Percentiles rank a stretch among this genome's conserved stretches.
Evolutionary conservation across 37 sponge, comb jelly and placozoan genomes (phyloP).

Genomic region (Eunapius fragilis): DNA sequence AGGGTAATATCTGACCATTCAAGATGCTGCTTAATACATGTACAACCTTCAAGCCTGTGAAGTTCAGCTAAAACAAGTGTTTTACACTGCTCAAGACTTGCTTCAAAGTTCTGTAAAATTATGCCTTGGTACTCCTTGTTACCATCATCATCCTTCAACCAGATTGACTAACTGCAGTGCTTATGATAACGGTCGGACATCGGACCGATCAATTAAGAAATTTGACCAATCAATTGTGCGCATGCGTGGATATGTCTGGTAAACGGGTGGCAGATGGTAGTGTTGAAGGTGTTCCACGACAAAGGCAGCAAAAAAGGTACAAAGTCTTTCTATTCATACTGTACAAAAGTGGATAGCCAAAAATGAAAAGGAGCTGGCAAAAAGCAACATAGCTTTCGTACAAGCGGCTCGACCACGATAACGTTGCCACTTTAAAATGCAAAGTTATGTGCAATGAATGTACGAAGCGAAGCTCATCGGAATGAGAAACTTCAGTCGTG

Average conservation of each 20-base stretch:
- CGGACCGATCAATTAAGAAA: background rate
- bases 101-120: no score
- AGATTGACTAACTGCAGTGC: no score
- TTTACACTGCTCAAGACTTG: no score
- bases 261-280: background rate
- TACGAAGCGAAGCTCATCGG: no score
- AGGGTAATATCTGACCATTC: no score
- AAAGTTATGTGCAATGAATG: background rate
- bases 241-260: background rate
- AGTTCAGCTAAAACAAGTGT: no score
- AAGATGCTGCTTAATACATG: no score
- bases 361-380: background rate
- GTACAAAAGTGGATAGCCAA: background rate
- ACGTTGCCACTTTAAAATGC: background rate
- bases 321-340: background rate
- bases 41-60: no score
- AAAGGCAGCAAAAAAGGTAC: background rate
- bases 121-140: no score
- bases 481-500: slow-evolving; percentile 13
- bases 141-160: no score
- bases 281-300: background rate
- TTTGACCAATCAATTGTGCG: background rate
- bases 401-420: background rate
- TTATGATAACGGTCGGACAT: background rate
- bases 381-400: background rate